Conservation (phyloP, 2,888 invertebrate species). For the Hermodice carunculata region DNA sequence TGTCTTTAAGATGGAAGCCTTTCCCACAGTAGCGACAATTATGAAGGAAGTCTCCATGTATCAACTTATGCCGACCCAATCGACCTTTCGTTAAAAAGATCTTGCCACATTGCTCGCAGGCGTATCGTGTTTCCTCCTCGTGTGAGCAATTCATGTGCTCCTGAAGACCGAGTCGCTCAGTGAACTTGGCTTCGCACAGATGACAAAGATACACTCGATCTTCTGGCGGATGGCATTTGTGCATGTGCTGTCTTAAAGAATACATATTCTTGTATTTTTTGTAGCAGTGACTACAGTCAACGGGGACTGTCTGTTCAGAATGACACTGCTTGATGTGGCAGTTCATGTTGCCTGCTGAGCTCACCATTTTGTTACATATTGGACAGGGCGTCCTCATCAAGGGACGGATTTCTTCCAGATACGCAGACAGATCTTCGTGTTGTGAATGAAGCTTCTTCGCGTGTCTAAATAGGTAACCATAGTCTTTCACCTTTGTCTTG, state of each 20-base stretch:
- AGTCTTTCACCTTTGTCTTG: slow-evolving; percentile 19
- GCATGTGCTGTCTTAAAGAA: slow-evolving; percentile 29
- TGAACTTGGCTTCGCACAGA: slow-evolving; percentile 20
- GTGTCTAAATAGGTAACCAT: slow-evolving; percentile 31
- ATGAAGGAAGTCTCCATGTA: slow-evolving; percentile 29
- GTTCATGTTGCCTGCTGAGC: slow-evolving; percentile 15
- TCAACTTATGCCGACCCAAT: slow-evolving; percentile 26
- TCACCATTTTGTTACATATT: slow-evolving; percentile 25
- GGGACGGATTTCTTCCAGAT: slow-evolving; percentile 31
- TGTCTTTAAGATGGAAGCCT: slow-evolving; percentile 35
- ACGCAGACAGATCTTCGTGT: slow-evolving; percentile 7
- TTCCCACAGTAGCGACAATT: slow-evolving; percentile 29
- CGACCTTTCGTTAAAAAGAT: slow-evolving; percentile 27
- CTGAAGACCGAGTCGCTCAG: slow-evolving; percentile 21
- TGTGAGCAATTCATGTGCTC: slow-evolving; percentile 33
- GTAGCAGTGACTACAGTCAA: slow-evolving; percentile 18
- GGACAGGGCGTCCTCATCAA: slow-evolving; percentile 31
- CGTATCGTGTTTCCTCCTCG: slow-evolving; percentile 25
- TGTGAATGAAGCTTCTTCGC: slow-evolving; percentile 22
- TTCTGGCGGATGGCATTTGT: slow-evolving; percentile 15
- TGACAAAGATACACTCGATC: slow-evolving; percentile 12
- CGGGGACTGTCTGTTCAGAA: not conserved
- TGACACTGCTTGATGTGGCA: slow-evolving; percentile 32
- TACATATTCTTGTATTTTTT: slow-evolving; percentile 23
- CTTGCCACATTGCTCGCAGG: slow-evolving; percentile 29